Evolutionary conservation across 2,888 invertebrate species (phyloP).

Genomic region (Ferrisia virgata): DNA sequence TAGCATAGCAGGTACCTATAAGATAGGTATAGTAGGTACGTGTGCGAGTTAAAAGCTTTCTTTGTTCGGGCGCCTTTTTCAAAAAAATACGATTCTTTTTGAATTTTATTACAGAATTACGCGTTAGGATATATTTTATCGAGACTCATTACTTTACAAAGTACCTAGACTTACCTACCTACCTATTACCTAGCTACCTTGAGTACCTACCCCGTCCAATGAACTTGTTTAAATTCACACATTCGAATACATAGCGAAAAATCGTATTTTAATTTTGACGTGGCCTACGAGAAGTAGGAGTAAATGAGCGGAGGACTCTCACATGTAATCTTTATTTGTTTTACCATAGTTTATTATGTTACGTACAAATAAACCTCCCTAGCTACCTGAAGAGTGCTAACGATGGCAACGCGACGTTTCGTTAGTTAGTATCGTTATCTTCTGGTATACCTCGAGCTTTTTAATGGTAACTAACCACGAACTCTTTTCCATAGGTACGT

Average conservation of each 20-base stretch:
- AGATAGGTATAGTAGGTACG: too few species aligned
- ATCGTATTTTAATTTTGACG: neutral
- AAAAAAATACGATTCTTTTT: neutral
- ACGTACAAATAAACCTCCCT: neutral
- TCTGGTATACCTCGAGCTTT: neutral
- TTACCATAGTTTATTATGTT: neutral
- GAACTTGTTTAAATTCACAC: neutral
- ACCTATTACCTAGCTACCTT: neutral
- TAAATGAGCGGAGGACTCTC: neutral
- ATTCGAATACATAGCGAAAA: neutral
- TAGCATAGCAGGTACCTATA: too few species aligned
- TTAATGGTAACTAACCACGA: constrained; percentile 10
- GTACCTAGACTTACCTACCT: too few species aligned
- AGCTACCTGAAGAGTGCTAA: too few species aligned
- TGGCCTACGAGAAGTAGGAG: neutral
- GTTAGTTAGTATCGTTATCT: neutral
- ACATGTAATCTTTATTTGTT: neutral
- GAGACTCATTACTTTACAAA: neutral
- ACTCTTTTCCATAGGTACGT: neutral
- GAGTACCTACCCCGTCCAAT: neutral
- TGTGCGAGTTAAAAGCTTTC: neutral
- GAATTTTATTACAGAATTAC: neutral
- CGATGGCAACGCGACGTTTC: neutral
- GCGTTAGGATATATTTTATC: neutral
- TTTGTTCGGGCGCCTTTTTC: neutral